phyloP scores from a whole-genome alignment of 2,113 vertebrate species.

The Xenus cinereus region DNA sequence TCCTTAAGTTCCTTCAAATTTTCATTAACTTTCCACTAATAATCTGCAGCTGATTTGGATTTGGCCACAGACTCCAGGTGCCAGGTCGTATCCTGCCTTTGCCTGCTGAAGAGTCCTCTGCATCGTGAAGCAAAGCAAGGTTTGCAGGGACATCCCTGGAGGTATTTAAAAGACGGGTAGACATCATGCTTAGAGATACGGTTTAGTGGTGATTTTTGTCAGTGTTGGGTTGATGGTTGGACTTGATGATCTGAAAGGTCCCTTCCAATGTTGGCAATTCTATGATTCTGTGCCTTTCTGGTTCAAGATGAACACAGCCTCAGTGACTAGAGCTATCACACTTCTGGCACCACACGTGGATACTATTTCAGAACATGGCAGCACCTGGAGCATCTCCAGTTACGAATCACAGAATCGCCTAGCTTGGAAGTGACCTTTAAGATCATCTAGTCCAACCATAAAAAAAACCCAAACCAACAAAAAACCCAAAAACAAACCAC shows the following conservation, averaged over 20 bases:
- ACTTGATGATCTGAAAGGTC: too few relatives aligned
- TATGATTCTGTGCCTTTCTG: not conserved
- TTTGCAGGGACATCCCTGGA: not conserved
- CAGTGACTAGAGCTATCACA: not conserved
- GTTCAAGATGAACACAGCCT: not conserved
- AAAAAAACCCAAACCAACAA: too few relatives aligned
- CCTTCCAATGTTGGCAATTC: too few relatives aligned
- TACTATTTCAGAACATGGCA: not conserved
- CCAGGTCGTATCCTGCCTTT: not conserved
- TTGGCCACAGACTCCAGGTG: not conserved
- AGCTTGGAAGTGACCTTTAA: too few relatives aligned
- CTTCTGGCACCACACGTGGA: fast-evolving
- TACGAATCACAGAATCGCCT: not conserved
- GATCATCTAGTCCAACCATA: too few relatives aligned
- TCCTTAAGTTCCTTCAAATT: not conserved
- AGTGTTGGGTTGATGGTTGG: too few relatives aligned
- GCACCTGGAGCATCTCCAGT: not conserved
- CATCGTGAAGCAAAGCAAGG: not conserved
- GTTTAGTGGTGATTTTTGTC: too few relatives aligned
- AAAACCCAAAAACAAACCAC: too few relatives aligned
- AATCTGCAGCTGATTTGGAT: not conserved
- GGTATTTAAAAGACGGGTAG: too few relatives aligned
- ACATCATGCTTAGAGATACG: too few relatives aligned
- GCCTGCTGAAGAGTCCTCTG: not conserved
- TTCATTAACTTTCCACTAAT: not conserved